phyloP scores from a whole-genome alignment of 2,797 vertebrate species.

The Lepilemur septentrionalis region DNA sequence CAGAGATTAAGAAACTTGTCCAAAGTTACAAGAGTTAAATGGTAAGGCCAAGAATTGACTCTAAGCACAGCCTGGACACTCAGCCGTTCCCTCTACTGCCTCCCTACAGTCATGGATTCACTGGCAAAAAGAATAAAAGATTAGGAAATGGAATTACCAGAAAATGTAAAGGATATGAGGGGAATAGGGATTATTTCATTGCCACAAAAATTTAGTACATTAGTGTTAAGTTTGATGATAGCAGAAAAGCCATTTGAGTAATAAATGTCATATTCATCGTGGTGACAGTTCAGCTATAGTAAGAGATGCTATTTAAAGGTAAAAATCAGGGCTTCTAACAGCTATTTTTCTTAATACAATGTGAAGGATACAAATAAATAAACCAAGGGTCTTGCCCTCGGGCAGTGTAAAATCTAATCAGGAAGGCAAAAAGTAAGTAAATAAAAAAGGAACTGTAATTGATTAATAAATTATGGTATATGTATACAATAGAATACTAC shows the following conservation, averaged over 20 bases:
- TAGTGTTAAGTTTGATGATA: background rate
- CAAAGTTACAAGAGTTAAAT: background rate
- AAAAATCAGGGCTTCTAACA: background rate
- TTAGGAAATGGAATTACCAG: background rate
- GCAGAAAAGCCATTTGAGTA: background rate
- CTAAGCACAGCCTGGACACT: background rate
- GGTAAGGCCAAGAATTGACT: background rate
- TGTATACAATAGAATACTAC: too few relatives aligned
- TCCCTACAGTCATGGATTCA: background rate
- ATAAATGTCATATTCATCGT: background rate
- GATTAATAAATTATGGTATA: too few relatives aligned
- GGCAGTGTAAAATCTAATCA: background rate
- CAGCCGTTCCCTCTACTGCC: background rate
- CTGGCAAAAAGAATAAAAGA: background rate
- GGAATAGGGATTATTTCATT: background rate
- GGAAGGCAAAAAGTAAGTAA: background rate
- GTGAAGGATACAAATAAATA: background rate
- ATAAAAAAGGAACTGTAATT: background rate
- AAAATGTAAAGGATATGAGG: background rate
- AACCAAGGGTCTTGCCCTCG: background rate
- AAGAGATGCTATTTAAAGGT: background rate
- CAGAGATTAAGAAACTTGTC: background rate
- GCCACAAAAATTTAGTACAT: background rate
- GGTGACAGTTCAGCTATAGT: background rate
- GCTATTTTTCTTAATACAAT: background rate